Base-by-base conservation (phyloP, 2,888 invertebrate species). In the Drosophila aldrichi region DNA sequence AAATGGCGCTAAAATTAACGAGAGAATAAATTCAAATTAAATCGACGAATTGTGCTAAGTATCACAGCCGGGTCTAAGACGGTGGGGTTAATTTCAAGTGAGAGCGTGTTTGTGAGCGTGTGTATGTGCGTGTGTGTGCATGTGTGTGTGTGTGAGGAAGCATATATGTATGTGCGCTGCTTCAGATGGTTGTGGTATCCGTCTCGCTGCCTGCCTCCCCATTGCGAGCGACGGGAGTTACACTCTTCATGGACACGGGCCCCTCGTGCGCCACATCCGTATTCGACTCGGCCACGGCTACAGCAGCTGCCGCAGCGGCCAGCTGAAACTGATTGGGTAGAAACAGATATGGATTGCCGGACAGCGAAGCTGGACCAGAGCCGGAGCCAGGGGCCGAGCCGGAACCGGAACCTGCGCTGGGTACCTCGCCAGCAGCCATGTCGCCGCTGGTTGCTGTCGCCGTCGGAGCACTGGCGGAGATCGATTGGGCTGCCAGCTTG, bases 51-150 rank as follows among this genome's bases (percentile, higher is more conserved):
- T 90, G 82, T 80, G 85, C 91, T 90, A 91, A 91, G 91, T 93
- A 93, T 93, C 93, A 93, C 93, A 93, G 93, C 92, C 92, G 93
- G 93, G 93, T 91, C 85, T 91, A 92, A 90, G 87, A 92, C 87
- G 81, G 81, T 77, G 71, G 72, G 77, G 62, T 63, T 48, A 56
- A 63, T 56, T 80, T 61, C 36, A 48, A 54, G 32, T 79, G 62
- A 60, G 58, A 46, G 65, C 32, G 38, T 66, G 38, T 68, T 20
- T 57, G 20, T 65, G 25, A 57, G 36, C 43, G 67, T 49, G 25
- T 38, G 36, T 34, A 16, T 55, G 14, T 63, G 20, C 25, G 29
- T 40, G 51, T 48, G 52, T 52, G 46, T 22, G 20, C 34, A 22
- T 34, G 46, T 57, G 43, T 51, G 32, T 34, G 40, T 34, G 40